Evolutionary conservation across 1,140 invertebrate species (phyloP).

Genomic region (Plutomurus gul): DNA sequence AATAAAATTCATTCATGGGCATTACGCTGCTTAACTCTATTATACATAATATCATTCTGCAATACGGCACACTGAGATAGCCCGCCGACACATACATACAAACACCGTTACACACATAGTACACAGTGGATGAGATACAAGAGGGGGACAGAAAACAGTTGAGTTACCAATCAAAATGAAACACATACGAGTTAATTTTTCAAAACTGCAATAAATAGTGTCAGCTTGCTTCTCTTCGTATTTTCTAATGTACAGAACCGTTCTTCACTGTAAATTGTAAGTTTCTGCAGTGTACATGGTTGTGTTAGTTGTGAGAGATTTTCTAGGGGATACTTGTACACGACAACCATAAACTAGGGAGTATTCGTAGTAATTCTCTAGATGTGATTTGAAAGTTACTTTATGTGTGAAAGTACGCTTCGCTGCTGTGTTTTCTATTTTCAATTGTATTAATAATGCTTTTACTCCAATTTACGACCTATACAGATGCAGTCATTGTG

Average conservation of each 20-base stretch:
- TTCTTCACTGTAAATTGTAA: not conserved
- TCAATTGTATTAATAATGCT: too few species aligned
- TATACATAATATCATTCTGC: not conserved
- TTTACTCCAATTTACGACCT: too few species aligned
- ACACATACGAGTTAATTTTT: constrained; percentile 37
- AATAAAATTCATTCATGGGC: not conserved
- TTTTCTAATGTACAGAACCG: not conserved
- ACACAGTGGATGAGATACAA: not conserved
- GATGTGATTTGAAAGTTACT: too few species aligned
- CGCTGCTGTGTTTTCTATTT: too few species aligned
- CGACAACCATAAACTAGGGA: too few species aligned
- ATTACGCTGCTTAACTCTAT: not conserved
- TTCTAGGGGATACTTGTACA: too few species aligned
- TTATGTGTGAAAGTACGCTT: too few species aligned
- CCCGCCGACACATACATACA: not conserved
- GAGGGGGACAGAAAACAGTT: constrained; percentile 3
- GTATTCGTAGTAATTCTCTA: too few species aligned
- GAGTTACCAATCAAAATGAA: constrained; percentile 9
- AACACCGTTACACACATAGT: not conserved
- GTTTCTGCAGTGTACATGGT: not conserved
- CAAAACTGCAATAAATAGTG: constrained; percentile 38
- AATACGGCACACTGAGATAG: not conserved
- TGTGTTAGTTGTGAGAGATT: too few species aligned
- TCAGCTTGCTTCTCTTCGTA: not conserved
- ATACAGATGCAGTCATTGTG: too few species aligned